A percentile compares a stretch with the other conserved stretches of the same genome.
phyloP scores from a whole-genome alignment of 2,113 vertebrate species.

The Sylvilagus bachmani region DNA sequence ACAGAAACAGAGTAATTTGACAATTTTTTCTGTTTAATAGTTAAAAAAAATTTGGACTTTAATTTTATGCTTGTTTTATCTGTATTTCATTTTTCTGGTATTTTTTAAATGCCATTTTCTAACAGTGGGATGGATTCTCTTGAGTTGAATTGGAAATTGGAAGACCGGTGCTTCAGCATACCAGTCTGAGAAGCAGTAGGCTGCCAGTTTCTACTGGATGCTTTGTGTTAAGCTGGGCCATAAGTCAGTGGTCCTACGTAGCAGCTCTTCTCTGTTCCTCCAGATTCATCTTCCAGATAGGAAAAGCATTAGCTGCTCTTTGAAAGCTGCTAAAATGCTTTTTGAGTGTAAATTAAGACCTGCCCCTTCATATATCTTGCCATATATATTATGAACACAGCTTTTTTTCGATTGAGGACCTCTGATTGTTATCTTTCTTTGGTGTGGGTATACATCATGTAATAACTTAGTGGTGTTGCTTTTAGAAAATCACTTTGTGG shows the following conservation, averaged over 20 bases:
- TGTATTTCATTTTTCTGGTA: neutral
- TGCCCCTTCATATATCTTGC: neutral
- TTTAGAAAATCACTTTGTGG: conserved; percentile 29
- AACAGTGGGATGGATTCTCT: neutral
- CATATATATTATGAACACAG: neutral
- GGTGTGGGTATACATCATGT: neutral
- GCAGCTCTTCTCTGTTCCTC: neutral
- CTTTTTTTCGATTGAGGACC: neutral
- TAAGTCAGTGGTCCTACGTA: neutral
- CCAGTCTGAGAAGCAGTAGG: neutral
- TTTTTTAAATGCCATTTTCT: neutral
- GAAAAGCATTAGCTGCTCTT: neutral
- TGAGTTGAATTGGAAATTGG: neutral
- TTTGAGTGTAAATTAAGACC: neutral
- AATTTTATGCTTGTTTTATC: neutral
- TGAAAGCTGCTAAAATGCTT: neutral
- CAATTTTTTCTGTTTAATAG: neutral
- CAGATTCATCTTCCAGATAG: neutral
- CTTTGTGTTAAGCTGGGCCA: neutral
- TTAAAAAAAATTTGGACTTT: neutral
- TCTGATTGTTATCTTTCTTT: neutral
- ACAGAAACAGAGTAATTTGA: neutral
- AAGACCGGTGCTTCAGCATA: neutral
- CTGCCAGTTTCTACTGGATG: neutral
- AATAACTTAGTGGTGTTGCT: conserved; percentile 8